Evolutionary conservation across 2,888 invertebrate species (phyloP).

Genomic region (Ditylenchus weischeri): DNA sequence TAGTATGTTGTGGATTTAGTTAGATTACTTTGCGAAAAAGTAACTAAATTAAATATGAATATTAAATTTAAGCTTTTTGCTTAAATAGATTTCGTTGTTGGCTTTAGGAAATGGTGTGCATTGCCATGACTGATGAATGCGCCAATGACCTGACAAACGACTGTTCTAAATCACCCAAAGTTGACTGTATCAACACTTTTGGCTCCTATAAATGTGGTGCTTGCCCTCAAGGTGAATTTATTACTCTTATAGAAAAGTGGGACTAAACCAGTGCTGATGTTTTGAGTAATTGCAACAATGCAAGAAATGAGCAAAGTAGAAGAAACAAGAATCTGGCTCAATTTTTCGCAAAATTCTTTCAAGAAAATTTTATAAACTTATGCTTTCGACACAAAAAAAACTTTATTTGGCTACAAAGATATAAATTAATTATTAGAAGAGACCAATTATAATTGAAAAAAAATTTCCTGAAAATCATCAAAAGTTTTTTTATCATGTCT

Average conservation of each 20-base stretch:
- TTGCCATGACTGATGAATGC: conserved; percentile 88
- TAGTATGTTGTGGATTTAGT: too few species aligned
- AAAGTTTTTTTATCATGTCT: not conserved
- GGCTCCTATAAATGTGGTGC: conserved; percentile 81
- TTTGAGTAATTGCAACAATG: too few species aligned
- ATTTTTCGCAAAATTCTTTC: too few species aligned
- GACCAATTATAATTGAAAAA: too few species aligned
- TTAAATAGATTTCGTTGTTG: not conserved
- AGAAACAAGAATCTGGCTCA: too few species aligned
- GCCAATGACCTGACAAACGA: conserved; percentile 74
- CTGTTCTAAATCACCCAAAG: conserved; percentile 76
- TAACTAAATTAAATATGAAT: not conserved
- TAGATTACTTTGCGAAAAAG: not conserved
- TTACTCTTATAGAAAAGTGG: too few species aligned
- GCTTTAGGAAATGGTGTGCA: conserved; percentile 45
- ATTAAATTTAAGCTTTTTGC: not conserved
- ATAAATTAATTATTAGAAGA: too few species aligned
- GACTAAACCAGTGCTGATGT: too few species aligned
- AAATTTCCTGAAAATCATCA: not conserved
- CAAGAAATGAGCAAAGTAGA: too few species aligned
- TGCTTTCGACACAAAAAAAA: too few species aligned
- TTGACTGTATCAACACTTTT: conserved; percentile 80
- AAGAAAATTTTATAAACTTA: too few species aligned
- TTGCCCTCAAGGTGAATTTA: conserved; percentile 70
- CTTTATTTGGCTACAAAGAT: too few species aligned